A percentile compares a stretch with the other conserved stretches of the same genome.
phyloP scores from a whole-genome alignment of 2,113 vertebrate species.

The Bungarus multicinctus region DNA sequence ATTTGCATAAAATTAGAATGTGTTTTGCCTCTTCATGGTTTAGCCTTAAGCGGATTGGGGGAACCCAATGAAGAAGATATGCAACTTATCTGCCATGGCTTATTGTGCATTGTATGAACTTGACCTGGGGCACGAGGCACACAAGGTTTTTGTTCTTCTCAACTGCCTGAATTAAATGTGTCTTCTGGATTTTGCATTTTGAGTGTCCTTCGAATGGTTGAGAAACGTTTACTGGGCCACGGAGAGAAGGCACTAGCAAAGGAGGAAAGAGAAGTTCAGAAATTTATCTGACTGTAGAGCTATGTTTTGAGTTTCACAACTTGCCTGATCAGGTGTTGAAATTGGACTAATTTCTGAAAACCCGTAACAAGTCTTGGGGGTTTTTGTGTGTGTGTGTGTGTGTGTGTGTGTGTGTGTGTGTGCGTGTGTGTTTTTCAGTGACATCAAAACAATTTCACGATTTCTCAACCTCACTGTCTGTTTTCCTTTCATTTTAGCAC shows the following conservation, averaged over 20 bases:
- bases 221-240: background rate
- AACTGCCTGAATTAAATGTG: too few species aligned
- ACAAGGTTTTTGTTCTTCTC: background rate
- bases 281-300: background rate
- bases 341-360: background rate
- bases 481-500: conserved; percentile 69
- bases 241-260: too few species aligned
- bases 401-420: too few species aligned
- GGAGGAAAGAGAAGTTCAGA: background rate
- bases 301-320: background rate
- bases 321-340: background rate
- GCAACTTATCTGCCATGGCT: background rate
- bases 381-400: background rate
- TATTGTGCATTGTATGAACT: background rate
- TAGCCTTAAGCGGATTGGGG: background rate
- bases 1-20: background rate
- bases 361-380: background rate
- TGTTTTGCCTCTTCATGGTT: background rate
- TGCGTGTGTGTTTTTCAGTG: background rate
- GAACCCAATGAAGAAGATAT: background rate
- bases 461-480: conserved; percentile 5
- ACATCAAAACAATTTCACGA: background rate
- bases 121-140: background rate
- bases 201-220: background rate
- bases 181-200: background rate